Evolutionary conservation across 2,888 invertebrate genomes (phyloP).

Genomic region (Hemaris fuciformis): DNA sequence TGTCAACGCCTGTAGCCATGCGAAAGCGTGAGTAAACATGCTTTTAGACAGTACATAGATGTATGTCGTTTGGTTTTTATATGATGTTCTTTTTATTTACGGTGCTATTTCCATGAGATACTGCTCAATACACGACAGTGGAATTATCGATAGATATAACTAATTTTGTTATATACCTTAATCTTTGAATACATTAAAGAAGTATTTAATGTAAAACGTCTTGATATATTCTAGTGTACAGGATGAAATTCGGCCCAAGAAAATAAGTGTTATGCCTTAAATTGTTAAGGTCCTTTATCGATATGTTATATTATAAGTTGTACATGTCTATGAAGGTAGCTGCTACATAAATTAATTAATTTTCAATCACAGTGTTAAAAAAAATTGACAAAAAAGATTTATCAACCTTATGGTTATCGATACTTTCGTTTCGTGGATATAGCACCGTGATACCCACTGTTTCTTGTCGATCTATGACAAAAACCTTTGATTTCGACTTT

Average conservation of each 20-base stretch:
- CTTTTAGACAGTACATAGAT: slow-evolving; percentile 64
- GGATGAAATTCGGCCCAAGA: too few relatives aligned
- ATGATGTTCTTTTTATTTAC: slow-evolving; percentile 12
- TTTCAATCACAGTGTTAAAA: not conserved
- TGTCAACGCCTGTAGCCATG: slow-evolving; percentile 79
- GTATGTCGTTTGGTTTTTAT: slow-evolving; percentile 55
- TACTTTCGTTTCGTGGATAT: not conserved
- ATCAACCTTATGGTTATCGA: not conserved
- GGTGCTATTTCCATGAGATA: not conserved
- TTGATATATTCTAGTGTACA: too few relatives aligned
- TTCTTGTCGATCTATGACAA: not conserved
- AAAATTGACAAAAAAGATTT: not conserved
- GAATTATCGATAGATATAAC: too few relatives aligned
- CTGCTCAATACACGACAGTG: not conserved
- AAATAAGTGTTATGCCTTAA: too few relatives aligned
- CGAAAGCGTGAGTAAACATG: slow-evolving; percentile 80
- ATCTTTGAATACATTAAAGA: too few relatives aligned
- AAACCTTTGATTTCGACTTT: not conserved
- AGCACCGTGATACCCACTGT: not conserved
- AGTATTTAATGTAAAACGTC: too few relatives aligned
- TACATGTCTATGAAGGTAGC: too few relatives aligned
- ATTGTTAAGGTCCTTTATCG: too few relatives aligned
- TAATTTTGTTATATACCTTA: too few relatives aligned
- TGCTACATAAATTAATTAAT: too few relatives aligned
- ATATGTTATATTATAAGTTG: too few relatives aligned